Percentiles rank a stretch among this genome's conserved stretches.
These are phyloP conservation scores for Sclerurus mexicanus DNA, from an alignment of 2,113 vertebrate genomes.

Conservation along the genomic window DNA sequence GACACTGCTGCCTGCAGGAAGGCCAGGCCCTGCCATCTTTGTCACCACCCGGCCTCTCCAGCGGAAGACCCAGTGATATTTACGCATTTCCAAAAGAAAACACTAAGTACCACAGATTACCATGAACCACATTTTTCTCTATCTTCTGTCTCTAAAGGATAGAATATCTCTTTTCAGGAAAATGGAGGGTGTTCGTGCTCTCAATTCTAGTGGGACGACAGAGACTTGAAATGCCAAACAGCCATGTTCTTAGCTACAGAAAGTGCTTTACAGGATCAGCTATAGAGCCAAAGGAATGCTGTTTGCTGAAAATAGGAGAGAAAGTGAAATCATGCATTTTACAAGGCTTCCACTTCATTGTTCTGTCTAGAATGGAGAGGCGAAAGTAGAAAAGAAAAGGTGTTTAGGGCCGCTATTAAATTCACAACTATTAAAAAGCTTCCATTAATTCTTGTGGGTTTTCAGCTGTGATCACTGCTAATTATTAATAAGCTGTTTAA, in stretches of 20 bases:
- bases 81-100: background rate
- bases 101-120: background rate
- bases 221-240: background rate
- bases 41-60: background rate
- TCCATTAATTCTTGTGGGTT: background rate
- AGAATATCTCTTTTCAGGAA: background rate
- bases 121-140: background rate
- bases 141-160: background rate
- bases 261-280: background rate
- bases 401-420: slow-evolving; percentile 8
- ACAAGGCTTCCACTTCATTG: background rate
- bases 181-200: background rate
- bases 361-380: background rate
- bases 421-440: background rate
- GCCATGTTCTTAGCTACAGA: background rate
- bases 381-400: background rate
- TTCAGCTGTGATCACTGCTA: slow-evolving; percentile 10
- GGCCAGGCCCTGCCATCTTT: background rate
- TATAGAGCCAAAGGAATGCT: background rate
- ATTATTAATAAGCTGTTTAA: slow-evolving; percentile 27
- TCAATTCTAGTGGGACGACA: background rate
- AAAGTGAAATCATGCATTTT: background rate
- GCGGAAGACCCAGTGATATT: accelerated
- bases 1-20: background rate
- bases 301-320: background rate